Percentiles rank a stretch among this genome's conserved stretches.
Evolutionary conservation across 2,113 vertebrate species (phyloP).

Genomic region (Thymallus thymallus): DNA sequence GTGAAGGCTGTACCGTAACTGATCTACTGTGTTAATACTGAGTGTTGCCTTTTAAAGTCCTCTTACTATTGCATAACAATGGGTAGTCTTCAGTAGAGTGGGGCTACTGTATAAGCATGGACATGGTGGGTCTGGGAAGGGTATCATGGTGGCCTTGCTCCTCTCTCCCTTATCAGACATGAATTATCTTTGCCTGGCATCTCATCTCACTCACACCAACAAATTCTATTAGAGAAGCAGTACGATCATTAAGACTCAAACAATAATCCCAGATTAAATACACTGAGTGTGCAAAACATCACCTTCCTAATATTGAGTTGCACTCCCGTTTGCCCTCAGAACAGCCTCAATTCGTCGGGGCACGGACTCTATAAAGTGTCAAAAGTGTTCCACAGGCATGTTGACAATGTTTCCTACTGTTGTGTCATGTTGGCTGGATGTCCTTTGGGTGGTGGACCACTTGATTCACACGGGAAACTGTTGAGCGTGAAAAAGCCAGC

Average conservation of each 20-base stretch:
- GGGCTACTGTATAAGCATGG: constrained; percentile 42
- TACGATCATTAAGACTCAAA: constrained; percentile 76
- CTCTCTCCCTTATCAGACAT: constrained; percentile 71
- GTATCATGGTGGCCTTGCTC: constrained; percentile 4
- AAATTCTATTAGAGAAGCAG: constrained; percentile 76
- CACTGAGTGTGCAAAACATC: constrained; percentile 28
- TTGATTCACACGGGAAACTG: too few relatives aligned
- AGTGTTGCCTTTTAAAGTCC: not conserved
- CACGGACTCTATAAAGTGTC: too few relatives aligned
- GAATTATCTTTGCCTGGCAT: constrained; percentile 79
- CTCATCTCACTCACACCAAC: constrained; percentile 73
- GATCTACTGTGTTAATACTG: not conserved
- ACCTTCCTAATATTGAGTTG: constrained; percentile 29
- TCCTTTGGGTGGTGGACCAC: too few relatives aligned
- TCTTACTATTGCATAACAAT: not conserved
- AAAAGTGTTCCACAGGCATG: too few relatives aligned
- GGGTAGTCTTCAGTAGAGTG: constrained; percentile 27
- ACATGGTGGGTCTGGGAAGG: constrained; percentile 14
- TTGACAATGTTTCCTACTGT: too few relatives aligned
- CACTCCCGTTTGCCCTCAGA: too few relatives aligned
- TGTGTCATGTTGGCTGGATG: too few relatives aligned
- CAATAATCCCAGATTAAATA: constrained; percentile 75
- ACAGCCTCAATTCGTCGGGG: too few relatives aligned
- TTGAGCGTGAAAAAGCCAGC: too few relatives aligned
- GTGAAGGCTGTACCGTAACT: not conserved